Base-by-base conservation (phyloP, 1,140 invertebrate species). In the Fopius arisanus region DNA sequence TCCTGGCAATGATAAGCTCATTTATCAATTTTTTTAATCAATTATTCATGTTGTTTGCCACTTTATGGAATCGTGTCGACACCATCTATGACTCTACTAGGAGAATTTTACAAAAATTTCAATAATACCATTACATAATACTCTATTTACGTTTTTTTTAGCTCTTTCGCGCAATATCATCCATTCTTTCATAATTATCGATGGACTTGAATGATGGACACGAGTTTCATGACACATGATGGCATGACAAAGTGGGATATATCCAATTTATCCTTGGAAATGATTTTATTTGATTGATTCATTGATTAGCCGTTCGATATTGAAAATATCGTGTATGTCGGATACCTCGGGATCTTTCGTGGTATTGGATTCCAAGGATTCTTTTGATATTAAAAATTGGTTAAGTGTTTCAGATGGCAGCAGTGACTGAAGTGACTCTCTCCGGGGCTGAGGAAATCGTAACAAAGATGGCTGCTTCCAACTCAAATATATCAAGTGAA, bases 391-490 rank as follows among this genome's bases (percentile, higher is more conserved):
- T 12, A 7, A 54, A 63, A 63, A 41, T 21, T 21, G n/a, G 23
- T 29, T 9, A 40, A 54, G 41, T 21, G 33, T 37, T 54, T 6
- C 48, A 62, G 54, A 62, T 28, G 54, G 54, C 54, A 62, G 54
- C 54, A 62, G 12, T 26, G 6, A 23, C 23, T 28, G 21, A 37
- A 37, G 33, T 37, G 33, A 10, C 33, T 37, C 31, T 33, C 31
- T 33, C 68, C 62, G 63, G 37, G 74, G 54, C 51, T 37, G 51
- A 23, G 40, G 66, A n/a, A 28, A 9, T 29, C 26, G 28, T 43
- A 79, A 77, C 71, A 80, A 87, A 87, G 79, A 88, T 88, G 87
- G 86, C 87, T 65, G 85, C 83, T 59, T 79, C 82, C 54, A 84
- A 88, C 75, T 87, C 85, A 31, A 84, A 79, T 83, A 81, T 86